Conservation (phyloP, 2,888 invertebrate species). For the Apotomis betuletana region DNA sequence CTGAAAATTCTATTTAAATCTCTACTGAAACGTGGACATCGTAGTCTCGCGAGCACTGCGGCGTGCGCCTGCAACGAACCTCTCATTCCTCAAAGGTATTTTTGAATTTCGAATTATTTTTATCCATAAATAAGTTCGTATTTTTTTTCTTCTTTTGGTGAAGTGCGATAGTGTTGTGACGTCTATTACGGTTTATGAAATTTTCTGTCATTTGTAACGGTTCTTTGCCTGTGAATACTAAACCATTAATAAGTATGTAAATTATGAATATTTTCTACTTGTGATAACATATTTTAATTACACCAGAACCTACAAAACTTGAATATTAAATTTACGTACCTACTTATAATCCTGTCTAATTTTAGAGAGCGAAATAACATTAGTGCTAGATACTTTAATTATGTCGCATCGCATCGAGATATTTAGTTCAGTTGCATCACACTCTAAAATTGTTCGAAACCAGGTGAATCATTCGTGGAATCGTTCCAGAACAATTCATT, state of each 20-base stretch:
- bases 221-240: neutral
- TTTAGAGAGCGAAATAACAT: conserved; percentile 51
- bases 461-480: conserved; percentile 76
- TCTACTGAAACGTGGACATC: conserved; percentile 53
- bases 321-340: neutral
- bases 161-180: conserved; percentile 15
- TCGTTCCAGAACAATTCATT: conserved; percentile 67
- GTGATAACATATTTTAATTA: too few relatives aligned
- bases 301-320: neutral
- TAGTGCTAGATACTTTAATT: conserved; percentile 31
- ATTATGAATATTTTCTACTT: neutral
- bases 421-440: conserved; percentile 70
- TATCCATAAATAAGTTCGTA: conserved; percentile 4
- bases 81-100: conserved; percentile 53
- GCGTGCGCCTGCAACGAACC: conserved; percentile 81
- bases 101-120: conserved; percentile 28
- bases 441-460: conserved; percentile 61
- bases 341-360: conserved; percentile 48
- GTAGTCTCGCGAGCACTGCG: conserved; percentile 70
- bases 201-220: neutral
- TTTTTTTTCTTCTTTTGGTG: conserved; percentile 5
- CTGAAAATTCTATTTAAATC: conserved; percentile 81
- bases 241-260: too few relatives aligned
- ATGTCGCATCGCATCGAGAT: conserved; percentile 47
- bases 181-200: neutral